Evolutionary conservation across 2,888 invertebrate species (phyloP).

Genomic region (Patella caerulea): DNA sequence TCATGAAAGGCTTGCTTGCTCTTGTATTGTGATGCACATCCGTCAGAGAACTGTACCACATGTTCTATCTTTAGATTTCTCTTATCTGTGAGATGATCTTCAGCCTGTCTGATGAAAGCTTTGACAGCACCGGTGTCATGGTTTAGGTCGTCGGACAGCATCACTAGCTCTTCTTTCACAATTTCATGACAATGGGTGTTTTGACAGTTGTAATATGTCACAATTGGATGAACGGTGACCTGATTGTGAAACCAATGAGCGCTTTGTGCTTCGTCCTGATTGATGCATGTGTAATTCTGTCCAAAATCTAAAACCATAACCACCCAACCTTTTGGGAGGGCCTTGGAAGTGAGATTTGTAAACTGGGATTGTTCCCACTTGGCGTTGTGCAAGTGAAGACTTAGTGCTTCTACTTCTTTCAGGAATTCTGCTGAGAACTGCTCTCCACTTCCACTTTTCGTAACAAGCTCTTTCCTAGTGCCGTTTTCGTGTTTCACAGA

Average conservation of each 20-base stretch:
- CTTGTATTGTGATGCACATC: conserved; percentile 23
- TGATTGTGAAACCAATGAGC: conserved; percentile 30
- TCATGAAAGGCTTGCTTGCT: conserved; percentile 17
- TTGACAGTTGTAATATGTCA: conserved; percentile 22
- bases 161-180: conserved; percentile 11
- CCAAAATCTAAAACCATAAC: conserved; percentile 31
- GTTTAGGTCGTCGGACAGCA: conserved; percentile 13
- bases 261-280: conserved; percentile 32
- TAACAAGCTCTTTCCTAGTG: not conserved
- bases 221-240: conserved; percentile 30
- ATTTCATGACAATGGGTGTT: conserved; percentile 1
- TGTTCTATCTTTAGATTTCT: not conserved
- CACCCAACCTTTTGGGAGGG: conserved; percentile 13
- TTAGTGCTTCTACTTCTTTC: not conserved
- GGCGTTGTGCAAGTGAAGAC: conserved; percentile 10
- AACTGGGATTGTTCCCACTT: conserved; percentile 20
- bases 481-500: not conserved
- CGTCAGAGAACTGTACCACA: conserved; percentile 20
- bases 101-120: not conserved
- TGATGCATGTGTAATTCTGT: conserved; percentile 29
- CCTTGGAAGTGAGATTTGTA: conserved; percentile 1
- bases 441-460: no score
- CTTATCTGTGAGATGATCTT: no score
- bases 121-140: conserved; percentile 11
- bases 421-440: not conserved